Evolutionary conservation across 2,113 vertebrate species (phyloP).

Genomic region (Phrynocephalus versicolor): DNA sequence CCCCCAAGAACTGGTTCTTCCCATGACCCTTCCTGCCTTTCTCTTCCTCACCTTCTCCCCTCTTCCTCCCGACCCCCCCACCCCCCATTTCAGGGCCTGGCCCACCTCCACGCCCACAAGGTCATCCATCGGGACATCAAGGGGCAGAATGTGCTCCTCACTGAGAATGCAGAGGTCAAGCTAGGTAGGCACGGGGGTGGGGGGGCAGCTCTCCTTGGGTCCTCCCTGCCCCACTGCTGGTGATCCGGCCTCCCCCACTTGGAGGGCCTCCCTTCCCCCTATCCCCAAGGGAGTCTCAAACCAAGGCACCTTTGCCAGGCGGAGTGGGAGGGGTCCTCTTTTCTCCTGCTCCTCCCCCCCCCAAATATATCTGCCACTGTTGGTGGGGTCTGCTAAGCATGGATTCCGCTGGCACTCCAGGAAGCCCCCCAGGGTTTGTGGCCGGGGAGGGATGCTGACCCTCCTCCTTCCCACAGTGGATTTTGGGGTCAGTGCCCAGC

Average conservation of each 20-base stretch:
- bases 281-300: background rate
- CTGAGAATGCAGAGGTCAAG: conserved; percentile 93
- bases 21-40: too few relatives aligned
- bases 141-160: conserved; percentile 91
- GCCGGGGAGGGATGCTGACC: too few relatives aligned
- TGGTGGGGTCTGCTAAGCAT: too few relatives aligned
- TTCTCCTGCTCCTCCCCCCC: too few relatives aligned
- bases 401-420: background rate
- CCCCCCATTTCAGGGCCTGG: conserved; percentile 78
- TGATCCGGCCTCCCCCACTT: background rate
- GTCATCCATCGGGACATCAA: conserved; percentile 96
- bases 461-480: conserved; percentile 76
- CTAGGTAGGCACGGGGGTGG: conserved; percentile 76
- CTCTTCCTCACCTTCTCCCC: background rate
- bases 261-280: too few relatives aligned
- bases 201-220: background rate
- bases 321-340: background rate
- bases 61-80: too few relatives aligned
- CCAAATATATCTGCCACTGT: too few relatives aligned
- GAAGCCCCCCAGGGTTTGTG: too few relatives aligned
- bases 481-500: conserved; percentile 92
- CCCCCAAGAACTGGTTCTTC: too few relatives aligned
- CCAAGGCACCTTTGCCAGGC: background rate
- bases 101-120: conserved; percentile 91
- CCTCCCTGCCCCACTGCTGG: background rate